Evolutionary conservation across 2,888 invertebrate genomes (phyloP), one percentile per base, ranked within the genome.

Genomic region (Dryobotodes eremita): DNA sequence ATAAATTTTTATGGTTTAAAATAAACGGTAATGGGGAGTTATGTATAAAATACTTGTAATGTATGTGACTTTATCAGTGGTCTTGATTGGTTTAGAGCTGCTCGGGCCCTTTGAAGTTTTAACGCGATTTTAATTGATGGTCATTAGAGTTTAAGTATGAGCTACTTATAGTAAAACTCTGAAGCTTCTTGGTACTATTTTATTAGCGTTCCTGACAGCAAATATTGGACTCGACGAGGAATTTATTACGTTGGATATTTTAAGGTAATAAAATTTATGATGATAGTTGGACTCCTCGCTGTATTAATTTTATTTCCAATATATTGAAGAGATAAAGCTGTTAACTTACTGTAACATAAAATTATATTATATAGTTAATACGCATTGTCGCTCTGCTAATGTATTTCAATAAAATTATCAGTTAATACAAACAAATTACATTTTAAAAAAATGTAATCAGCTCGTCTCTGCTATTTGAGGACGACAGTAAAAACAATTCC

Each of bases 1-100:
- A 94, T 95, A 94, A 94, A 92, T 92, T 94, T 95, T 95, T 95
- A 95, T 93, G 92, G 93, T 91, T 90, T 86, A 86, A 90, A 92
- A 92, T 92, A 93, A 92, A 93, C 92, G 92, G 92, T 95, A 94
- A 93, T 94, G 93, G 86, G 81, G 79, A 89, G 78, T 81, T 86
- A 88, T 89, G 93, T 94, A 93, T 94, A 94, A 84, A 87, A 94
- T 93, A 89, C 88, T 89, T 89, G 91, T 93, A 92, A 91, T 91
- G 91, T 91, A 85, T 87, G 93, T 92, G 91, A 91, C 92, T 93
- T 93, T 94, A 94, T 94, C 93, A 92, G 91, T 81, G 77, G 81
- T 79, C 86, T 91, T 91, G 89, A 89, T 92, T 91, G 90, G 91
- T 90, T 91, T 92, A 91, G 90, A 91, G 89, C 86, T 81, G 70